Percentiles rank a stretch among this genome's conserved stretches.
Evolutionary conservation across 1,140 invertebrate species (phyloP).

Genomic region (Cherax quadricarinatus): DNA sequence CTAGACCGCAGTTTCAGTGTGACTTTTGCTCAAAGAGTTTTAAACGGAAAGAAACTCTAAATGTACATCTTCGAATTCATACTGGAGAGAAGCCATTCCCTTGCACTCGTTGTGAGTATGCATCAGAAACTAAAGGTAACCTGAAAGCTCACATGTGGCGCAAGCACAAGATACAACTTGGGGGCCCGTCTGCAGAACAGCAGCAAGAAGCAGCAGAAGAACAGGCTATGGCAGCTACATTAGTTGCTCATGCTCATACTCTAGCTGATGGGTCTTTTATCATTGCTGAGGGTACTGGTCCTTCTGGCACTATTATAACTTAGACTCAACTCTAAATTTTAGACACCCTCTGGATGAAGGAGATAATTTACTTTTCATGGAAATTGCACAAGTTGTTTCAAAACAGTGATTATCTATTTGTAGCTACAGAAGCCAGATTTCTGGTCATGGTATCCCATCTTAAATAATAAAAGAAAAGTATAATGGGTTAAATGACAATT

Average conservation of each 20-base stretch:
- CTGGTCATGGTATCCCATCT: too few species aligned
- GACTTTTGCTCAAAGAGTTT: slow-evolving; percentile 95
- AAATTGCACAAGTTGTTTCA: too few species aligned
- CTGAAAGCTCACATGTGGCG: slow-evolving; percentile 71
- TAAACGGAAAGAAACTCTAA: slow-evolving; percentile 93
- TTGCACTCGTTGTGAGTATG: slow-evolving; percentile 69
- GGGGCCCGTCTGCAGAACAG: slow-evolving; percentile 28
- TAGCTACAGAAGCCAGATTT: too few species aligned
- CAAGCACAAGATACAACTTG: slow-evolving; percentile 67
- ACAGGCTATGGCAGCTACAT: slow-evolving; percentile 64
- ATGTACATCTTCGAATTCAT: slow-evolving; percentile 90
- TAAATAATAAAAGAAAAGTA: too few species aligned
- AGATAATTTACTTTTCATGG: too few species aligned
- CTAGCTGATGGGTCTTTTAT: slow-evolving; percentile 64
- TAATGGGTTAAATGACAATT: too few species aligned
- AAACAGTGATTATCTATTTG: too few species aligned
- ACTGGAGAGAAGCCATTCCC: slow-evolving; percentile 82
- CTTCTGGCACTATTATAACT: slow-evolving; percentile 38
- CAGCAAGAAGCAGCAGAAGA: slow-evolving; percentile 53
- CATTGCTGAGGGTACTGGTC: slow-evolving; percentile 44
- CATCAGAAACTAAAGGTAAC: slow-evolving; percentile 72
- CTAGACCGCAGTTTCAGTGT: slow-evolving; percentile 75
- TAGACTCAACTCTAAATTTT: background rate
- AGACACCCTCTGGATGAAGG: too few species aligned
- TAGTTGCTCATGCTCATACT: slow-evolving; percentile 64